phyloP scores from a whole-genome alignment of 2,113 vertebrate genomes.

The Physeter macrocephalus region DNA sequence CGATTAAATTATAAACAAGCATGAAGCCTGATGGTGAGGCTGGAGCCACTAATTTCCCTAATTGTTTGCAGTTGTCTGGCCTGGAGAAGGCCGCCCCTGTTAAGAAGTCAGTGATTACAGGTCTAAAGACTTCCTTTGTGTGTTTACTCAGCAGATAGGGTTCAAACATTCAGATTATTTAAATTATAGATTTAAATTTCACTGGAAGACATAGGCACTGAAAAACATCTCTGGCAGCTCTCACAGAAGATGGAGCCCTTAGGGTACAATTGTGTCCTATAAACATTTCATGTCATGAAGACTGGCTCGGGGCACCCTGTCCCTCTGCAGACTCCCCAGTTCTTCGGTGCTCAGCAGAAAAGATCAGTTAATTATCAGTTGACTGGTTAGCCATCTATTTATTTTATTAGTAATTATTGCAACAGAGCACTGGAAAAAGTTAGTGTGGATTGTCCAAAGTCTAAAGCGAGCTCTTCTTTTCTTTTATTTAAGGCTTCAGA shows the following conservation, averaged over 20 bases:
- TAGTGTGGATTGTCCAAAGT: conserved; percentile 85
- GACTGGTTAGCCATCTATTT: conserved; percentile 89
- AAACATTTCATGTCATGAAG: conserved; percentile 87
- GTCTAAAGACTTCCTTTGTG: conserved; percentile 96
- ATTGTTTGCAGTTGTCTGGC: conserved; percentile 99
- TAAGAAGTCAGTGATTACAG: conserved; percentile 92
- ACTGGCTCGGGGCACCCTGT: conserved; percentile 82
- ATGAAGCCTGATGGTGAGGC: conserved; percentile 99
- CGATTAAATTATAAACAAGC: conserved; percentile 99
- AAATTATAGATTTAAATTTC: conserved; percentile 95
- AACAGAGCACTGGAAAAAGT: conserved; percentile 80
- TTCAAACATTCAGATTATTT: conserved; percentile 97
- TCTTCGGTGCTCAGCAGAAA: conserved; percentile 84
- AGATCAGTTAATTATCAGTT: conserved; percentile 90
- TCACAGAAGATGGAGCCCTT: conserved; percentile 86
- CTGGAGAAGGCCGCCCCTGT: conserved; percentile 88
- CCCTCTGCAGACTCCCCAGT: conserved; percentile 73
- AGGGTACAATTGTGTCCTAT: conserved; percentile 87
- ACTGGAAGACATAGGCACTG: conserved; percentile 89
- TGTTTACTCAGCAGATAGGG: conserved; percentile 96
- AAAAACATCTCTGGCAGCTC: conserved; percentile 90
- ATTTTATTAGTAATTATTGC: conserved; percentile 92
- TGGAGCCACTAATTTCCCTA: conserved; percentile 99
- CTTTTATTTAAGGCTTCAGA: conserved; percentile 83
- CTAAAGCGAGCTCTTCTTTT: conserved; percentile 78